These are phyloP conservation scores for Botia kubotai DNA, from an alignment of 2,797 vertebrate species.

Conservation along the genomic window DNA sequence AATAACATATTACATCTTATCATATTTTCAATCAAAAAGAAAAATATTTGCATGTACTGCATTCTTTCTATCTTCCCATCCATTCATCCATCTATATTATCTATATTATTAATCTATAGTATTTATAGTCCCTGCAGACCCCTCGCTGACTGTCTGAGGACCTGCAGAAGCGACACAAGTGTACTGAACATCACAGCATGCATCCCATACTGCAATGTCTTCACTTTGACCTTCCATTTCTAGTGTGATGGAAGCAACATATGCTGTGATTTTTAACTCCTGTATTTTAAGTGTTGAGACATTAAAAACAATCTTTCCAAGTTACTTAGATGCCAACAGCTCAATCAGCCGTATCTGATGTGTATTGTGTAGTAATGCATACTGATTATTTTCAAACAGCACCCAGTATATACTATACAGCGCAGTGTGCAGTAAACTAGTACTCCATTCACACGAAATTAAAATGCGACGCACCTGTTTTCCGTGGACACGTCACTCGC, in stretches of 20 bases:
- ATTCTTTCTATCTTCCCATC: background rate
- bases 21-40: too few species aligned
- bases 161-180: background rate
- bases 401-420: background rate
- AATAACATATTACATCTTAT: too few species aligned
- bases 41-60: too few species aligned
- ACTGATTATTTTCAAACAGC: too few species aligned
- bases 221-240: background rate
- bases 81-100: background rate
- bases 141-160: background rate
- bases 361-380: too few species aligned
- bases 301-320: too few species aligned
- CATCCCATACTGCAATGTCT: background rate
- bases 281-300: too few species aligned
- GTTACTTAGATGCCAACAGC: too few species aligned
- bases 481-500: constrained; percentile 89
- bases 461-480: constrained; percentile 84
- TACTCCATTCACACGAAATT: background rate
- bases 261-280: too few species aligned
- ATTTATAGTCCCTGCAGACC: background rate
- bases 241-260: too few species aligned
- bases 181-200: background rate
- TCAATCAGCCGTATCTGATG: too few species aligned
- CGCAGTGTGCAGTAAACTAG: background rate
- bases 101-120: too few species aligned